phyloP scores from a whole-genome alignment of 92 coral and sea anemone genomes.

The Metridium senile region DNA sequence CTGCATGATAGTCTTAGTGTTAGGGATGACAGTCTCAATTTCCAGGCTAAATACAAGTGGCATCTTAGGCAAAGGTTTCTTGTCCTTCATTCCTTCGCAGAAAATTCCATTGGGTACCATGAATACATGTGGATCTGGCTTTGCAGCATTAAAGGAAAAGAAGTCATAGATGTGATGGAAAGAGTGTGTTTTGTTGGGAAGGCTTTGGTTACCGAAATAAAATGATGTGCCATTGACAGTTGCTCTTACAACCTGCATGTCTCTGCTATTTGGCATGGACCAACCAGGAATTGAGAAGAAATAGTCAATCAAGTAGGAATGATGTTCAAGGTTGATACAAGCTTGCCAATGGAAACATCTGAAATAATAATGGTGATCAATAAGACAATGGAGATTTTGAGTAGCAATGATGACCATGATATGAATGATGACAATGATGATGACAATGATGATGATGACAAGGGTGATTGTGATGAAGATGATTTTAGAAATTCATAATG shows the following conservation, averaged over 20 bases:
- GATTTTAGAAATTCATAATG: no score
- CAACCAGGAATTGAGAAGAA: slow-evolving; percentile 69
- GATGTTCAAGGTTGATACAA: slow-evolving; percentile 39
- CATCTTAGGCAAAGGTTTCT: slow-evolving; percentile 52
- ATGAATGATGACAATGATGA: no score
- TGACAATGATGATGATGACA: no score
- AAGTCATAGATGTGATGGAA: slow-evolving; percentile 77
- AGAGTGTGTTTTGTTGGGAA: slow-evolving; percentile 31
- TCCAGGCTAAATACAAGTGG: slow-evolving; percentile 61
- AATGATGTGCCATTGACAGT: slow-evolving; percentile 56
- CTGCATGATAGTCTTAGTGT: slow-evolving; percentile 16
- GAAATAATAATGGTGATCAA: not conserved
- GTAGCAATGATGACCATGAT: not conserved
- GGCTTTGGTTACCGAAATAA: not conserved
- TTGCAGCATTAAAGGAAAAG: slow-evolving; percentile 60
- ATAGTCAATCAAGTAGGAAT: slow-evolving; percentile 61
- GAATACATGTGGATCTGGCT: slow-evolving; percentile 49
- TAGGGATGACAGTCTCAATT: slow-evolving; percentile 24
- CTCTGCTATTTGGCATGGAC: slow-evolving; percentile 35
- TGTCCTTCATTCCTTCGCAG: slow-evolving; percentile 58
- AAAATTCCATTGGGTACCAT: slow-evolving; percentile 69
- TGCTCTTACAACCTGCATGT: slow-evolving; percentile 69
- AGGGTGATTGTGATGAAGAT: no score
- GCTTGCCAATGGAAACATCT: slow-evolving; percentile 84
- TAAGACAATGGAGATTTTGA: not conserved